Percentiles rank a stretch among this genome's conserved stretches.
phyloP scores from a whole-genome alignment of 2,888 invertebrate species.

The Tetranychus truncatus region DNA sequence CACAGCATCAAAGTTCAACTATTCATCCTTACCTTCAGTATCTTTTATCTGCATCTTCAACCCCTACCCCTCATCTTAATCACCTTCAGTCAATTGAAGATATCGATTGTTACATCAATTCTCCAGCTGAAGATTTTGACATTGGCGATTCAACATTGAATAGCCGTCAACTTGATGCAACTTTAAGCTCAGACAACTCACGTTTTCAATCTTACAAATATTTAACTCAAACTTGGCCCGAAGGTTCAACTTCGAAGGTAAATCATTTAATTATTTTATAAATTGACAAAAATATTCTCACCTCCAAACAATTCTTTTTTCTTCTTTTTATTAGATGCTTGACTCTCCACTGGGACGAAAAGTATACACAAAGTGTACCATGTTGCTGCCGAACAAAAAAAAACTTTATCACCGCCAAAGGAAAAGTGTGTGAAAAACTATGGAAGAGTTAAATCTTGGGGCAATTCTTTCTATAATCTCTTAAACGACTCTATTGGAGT shows the following conservation, averaged over 20 bases:
- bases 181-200: not conserved
- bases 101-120: not conserved
- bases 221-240: not conserved
- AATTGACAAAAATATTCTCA: not conserved
- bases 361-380: no score
- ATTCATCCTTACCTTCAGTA: not conserved
- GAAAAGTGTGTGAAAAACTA: constrained; percentile 6
- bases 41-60: not conserved
- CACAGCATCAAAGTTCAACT: not conserved
- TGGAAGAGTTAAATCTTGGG: constrained; percentile 8
- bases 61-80: not conserved
- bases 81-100: not conserved
- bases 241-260: not conserved
- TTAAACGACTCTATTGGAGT: constrained; percentile 4
- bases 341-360: not conserved
- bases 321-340: not conserved
- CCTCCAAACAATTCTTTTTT: not conserved
- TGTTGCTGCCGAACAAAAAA: not conserved
- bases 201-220: constrained; percentile 5
- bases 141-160: not conserved
- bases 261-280: not conserved
- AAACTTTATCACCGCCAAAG: not conserved
- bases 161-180: not conserved
- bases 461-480: constrained; percentile 4
- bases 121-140: not conserved